These are phyloP conservation scores for Castor canadensis DNA, from an alignment of 2,113 vertebrate genomes.

Conservation along the genomic window DNA sequence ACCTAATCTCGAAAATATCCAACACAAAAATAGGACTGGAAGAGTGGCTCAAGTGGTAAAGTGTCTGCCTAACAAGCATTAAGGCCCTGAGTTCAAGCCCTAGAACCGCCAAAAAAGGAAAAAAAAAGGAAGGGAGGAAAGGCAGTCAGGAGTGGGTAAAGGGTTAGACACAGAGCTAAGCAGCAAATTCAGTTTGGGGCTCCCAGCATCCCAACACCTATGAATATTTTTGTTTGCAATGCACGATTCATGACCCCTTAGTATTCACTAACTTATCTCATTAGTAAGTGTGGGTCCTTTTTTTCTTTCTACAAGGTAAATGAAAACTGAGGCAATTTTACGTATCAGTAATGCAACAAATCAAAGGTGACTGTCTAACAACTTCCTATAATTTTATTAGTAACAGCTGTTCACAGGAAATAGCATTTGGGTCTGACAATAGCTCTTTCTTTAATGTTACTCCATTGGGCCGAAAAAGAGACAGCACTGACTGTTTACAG, in stretches of 20 bases:
- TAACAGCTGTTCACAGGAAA: slow-evolving; percentile 66
- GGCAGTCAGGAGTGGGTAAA: background rate
- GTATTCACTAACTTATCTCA: background rate
- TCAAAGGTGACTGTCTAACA: slow-evolving; percentile 58
- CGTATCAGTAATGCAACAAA: slow-evolving; percentile 56
- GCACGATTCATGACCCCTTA: background rate
- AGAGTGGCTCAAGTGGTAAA: too few relatives aligned
- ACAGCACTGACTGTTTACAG: slow-evolving; percentile 51
- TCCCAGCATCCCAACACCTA: background rate
- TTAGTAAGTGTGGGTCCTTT: background rate
- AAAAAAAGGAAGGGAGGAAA: too few relatives aligned
- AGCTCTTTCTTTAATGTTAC: slow-evolving; percentile 38
- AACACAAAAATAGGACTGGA: too few relatives aligned
- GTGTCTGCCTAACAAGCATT: too few relatives aligned
- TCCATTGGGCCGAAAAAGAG: background rate
- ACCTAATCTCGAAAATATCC: too few relatives aligned
- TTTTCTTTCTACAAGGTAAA: background rate
- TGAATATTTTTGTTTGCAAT: background rate
- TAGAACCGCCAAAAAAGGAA: too few relatives aligned
- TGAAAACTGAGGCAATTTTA: slow-evolving; percentile 43
- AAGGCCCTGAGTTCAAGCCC: too few relatives aligned
- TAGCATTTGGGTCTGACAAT: background rate
- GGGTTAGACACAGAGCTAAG: background rate
- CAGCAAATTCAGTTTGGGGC: background rate
- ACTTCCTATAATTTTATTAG: slow-evolving; percentile 64